These are phyloP conservation scores for Gallinago media DNA, from an alignment of 2,113 vertebrate species.

Conservation along the genomic window DNA sequence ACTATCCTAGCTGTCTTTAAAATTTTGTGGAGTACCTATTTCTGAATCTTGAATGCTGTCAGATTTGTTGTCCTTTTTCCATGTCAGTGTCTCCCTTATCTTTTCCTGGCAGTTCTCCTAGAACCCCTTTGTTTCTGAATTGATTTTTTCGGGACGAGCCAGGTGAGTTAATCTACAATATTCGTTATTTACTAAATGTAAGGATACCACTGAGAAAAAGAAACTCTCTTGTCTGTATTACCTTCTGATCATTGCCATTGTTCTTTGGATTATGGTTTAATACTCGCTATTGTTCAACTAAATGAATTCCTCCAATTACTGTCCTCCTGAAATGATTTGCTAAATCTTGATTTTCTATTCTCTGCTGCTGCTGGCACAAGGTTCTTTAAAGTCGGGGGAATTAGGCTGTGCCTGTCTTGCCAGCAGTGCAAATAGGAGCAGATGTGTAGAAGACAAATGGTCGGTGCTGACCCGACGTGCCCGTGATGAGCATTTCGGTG, in stretches of 20 bases:
- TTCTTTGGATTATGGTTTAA: background rate
- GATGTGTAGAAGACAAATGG: background rate
- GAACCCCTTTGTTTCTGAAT: background rate
- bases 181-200: background rate
- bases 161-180: background rate
- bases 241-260: background rate
- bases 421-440: background rate
- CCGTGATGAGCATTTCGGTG: background rate
- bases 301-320: background rate
- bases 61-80: slow-evolving; percentile 16
- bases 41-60: background rate
- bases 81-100: background rate
- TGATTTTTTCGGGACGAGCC: background rate
- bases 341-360: background rate
- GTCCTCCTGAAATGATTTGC: background rate
- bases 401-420: background rate
- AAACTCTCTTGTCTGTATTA: background rate
- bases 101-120: background rate
- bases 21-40: background rate
- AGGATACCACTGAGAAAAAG: background rate
- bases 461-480: background rate
- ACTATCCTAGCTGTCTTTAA: background rate
- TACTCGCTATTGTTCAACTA: background rate
- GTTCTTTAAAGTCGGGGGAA: background rate
- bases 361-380: background rate